Percentiles rank a stretch among this genome's conserved stretches.
Evolutionary conservation across 2,797 vertebrate genomes (phyloP).

Genomic region (Mus minutoides): DNA sequence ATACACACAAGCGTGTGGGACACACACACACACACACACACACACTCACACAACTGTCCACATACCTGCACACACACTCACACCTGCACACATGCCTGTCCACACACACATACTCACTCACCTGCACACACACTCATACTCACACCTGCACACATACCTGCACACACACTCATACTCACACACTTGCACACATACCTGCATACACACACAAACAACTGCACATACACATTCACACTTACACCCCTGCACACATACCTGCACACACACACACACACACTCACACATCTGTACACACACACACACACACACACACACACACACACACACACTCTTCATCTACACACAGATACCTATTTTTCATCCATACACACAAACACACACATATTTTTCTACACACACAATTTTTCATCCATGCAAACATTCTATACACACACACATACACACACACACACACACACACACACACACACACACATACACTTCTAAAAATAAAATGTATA

Average conservation of each 20-base stretch:
- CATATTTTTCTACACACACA: not conserved
- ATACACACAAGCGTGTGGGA: not conserved
- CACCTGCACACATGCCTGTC: too few species aligned
- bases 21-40: not conserved
- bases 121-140: too few species aligned
- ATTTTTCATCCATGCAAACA: not conserved
- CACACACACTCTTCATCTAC: not conserved
- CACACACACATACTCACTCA: too few species aligned
- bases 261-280: too few species aligned
- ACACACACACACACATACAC: not conserved
- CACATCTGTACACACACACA: too few species aligned
- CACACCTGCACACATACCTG: too few species aligned
- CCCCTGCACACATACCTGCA: not conserved
- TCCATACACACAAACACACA: not conserved
- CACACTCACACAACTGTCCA: not conserved
- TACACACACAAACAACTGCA: not conserved
- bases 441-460: not conserved
- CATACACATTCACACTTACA: not conserved
- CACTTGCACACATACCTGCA: not conserved
- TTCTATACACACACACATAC: not conserved
- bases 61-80: not conserved
- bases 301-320: not conserved
- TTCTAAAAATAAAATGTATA: constrained; percentile 44
- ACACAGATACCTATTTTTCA: not conserved
- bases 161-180: not conserved